phyloP scores from a whole-genome alignment of 2,113 vertebrate species.

The Callipepla squamata region DNA sequence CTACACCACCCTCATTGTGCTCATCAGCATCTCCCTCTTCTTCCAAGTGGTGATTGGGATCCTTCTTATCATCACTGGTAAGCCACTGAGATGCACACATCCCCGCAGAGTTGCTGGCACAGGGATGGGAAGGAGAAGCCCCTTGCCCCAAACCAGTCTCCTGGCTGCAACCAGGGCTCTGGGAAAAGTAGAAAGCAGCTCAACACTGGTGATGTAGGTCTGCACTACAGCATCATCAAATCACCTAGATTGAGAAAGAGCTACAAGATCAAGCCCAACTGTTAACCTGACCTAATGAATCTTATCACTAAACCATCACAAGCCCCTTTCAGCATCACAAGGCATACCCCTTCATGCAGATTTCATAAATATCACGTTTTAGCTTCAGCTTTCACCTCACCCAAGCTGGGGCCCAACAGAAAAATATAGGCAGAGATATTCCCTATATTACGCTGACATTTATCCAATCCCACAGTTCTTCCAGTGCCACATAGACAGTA shows the following conservation, averaged over 20 bases:
- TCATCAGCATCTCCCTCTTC: conserved; percentile 88
- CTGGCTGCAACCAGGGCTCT: not conserved
- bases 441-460: not conserved
- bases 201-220: fast-evolving
- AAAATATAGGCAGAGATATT: not conserved
- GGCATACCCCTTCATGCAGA: fast-evolving
- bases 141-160: not conserved
- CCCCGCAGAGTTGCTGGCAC: fast-evolving
- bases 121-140: not conserved
- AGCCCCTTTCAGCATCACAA: not conserved
- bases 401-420: not conserved
- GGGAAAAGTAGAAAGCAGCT: not conserved
- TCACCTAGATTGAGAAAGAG: not conserved
- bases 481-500: not conserved
- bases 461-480: not conserved
- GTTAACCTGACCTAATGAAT: not conserved
- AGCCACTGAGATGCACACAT: fast-evolving
- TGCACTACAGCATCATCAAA: not conserved
- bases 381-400: not conserved
- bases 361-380: not conserved
- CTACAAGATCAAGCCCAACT: not conserved
- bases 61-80: conserved; percentile 88
- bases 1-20: conserved; percentile 81
- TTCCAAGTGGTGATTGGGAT: conserved; percentile 87
- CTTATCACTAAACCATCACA: not conserved